phyloP scores from a whole-genome alignment of 2,113 vertebrate genomes.

The Microtus montanus region DNA sequence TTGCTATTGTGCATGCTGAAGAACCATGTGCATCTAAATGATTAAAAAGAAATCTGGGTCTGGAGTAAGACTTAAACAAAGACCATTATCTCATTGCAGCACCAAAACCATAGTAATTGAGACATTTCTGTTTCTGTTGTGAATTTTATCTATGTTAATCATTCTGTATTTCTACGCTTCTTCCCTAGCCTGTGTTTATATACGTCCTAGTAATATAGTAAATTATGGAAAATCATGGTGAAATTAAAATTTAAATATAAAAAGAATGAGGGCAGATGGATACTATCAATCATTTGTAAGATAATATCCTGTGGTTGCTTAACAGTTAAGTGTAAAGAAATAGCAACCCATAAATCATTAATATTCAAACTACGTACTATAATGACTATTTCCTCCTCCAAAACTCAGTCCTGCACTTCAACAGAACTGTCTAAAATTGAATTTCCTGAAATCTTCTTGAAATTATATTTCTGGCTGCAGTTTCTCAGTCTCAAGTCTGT shows the following conservation, averaged over 20 bases:
- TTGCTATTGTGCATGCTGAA: background rate
- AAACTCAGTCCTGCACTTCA: background rate
- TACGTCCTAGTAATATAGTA: background rate
- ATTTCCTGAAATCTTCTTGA: background rate
- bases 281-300: background rate
- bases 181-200: background rate
- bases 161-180: background rate
- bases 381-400: background rate
- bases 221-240: background rate
- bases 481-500: background rate
- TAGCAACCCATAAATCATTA: background rate
- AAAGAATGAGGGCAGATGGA: background rate
- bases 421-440: background rate
- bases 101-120: background rate
- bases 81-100: background rate
- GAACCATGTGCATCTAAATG: rapidly evolving
- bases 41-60: background rate
- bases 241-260: background rate
- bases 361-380: background rate
- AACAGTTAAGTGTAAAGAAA: background rate
- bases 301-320: too few relatives aligned
- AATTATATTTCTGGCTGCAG: background rate
- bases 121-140: background rate
- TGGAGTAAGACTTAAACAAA: background rate
- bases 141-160: background rate